Evolutionary conservation across 2,797 vertebrate species (phyloP), one percentile per base, ranked within the genome.

Genomic region (Synanceia verrucosa): DNA sequence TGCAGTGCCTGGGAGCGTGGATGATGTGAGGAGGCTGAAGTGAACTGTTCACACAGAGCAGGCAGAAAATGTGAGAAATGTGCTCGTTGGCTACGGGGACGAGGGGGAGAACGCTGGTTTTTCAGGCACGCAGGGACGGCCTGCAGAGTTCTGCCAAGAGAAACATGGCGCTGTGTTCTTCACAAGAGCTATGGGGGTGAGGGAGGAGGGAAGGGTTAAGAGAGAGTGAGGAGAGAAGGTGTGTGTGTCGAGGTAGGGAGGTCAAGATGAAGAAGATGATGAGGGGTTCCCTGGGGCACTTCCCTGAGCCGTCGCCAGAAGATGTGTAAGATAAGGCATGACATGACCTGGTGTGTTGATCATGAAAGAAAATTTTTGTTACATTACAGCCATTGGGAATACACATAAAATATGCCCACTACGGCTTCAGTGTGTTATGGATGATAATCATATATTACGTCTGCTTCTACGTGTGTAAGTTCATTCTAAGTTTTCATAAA

Each of bases 21-120:
- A 71, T 82, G 84, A 82, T 86, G 83, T 82, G 78, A 82, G 77
- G 83, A 86, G 83, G 77, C 85, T 81, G 71, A 71, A 84, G 78
- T 79, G 78, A 86, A 82, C 76, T 78, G 86, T 85, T 90, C 83
- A 75, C 86, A 88, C 81, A 90, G 88, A 88, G 86, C 86, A 86
- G 78, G 88, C 89, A 91, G 93, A 93, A 93, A 93, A 95, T 94
- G 89, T 93, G 91, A 94, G 93, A 94, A 94, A 94, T 94, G 92
- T 91, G 87, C 84, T 23, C 77, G 60, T 92, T 93, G 93, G 93
- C 92, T 85, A 90, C 86, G 65, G 86, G 86, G 90, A 90, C 77
- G 84, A 89, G 87, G 84, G 89, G 86, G 91, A 90, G 91, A 90
- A 81, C 65, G 78, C 86, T 88, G 92, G 88, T 88, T 91, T 88